Base-by-base conservation (phyloP, 2,888 invertebrate species). In the Torymus tubicola region DNA sequence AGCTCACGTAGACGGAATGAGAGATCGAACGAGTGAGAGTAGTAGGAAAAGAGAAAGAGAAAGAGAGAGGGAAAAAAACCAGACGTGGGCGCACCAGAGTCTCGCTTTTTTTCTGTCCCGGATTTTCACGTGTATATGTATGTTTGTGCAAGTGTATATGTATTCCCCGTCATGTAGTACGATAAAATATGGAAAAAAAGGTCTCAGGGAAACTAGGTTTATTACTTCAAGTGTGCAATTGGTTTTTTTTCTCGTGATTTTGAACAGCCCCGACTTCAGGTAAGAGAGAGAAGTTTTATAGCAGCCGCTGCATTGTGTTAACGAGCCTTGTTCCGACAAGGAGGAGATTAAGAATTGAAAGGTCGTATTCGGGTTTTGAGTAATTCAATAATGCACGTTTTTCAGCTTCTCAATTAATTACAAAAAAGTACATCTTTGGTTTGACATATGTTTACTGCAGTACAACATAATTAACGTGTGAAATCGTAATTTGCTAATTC, bases 1-100 rank as follows among this genome's bases (percentile, higher is more conserved):
- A 81, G 63, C 61, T 81, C 78, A 78, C 70, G 74, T 74, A 77
- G 71, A 73, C 63, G 81, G 78, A 82, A 75, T 69, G 80, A 80
- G 76, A 71, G 73, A 82, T 78, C 69, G 71, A 82, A 75, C 65
- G 61, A 52, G 21, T 14, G 60, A 18, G 58, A 57, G 61, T 55
- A 58, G 60, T 12, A 14, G 42, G 31, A 65, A 61, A 58, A 58
- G 55, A 76, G 52, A 68, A 31, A 58, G 16, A 70, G 11, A 21
- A 14, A 16, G 65, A 65, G 52, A 65, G 50, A 65, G 21, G 61
- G 16, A 60, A 60, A 73, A 31, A 42, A 68, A 53, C 10, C 58
- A 75, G 24, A 53, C 57, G 24, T 10, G 31, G n/a, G 31, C 10
- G 16, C 14, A 14, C 50, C 63, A 31, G 18, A 31, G 52, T 60